phyloP scores from a whole-genome alignment of 2,797 vertebrate genomes.

The Sebastolobus alascanus region DNA sequence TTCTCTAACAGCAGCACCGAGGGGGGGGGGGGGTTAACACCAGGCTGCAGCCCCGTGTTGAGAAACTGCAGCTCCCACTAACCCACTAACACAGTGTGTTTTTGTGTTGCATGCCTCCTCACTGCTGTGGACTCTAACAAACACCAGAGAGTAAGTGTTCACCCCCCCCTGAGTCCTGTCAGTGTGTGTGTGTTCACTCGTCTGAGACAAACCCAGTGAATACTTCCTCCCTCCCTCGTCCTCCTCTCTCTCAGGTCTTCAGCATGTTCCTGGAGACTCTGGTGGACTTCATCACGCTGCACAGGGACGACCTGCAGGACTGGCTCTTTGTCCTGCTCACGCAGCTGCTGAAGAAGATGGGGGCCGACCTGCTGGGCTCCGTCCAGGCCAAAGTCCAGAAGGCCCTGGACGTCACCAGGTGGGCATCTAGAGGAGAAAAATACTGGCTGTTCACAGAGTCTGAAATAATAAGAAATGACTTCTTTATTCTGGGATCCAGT shows the following conservation, averaged over 20 bases:
- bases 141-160: conserved; percentile 97
- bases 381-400: conserved; percentile 98
- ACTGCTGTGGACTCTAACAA: conserved; percentile 92
- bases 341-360: conserved; percentile 98
- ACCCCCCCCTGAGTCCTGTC: too few relatives aligned
- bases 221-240: background rate
- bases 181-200: background rate
- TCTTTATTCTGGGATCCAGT: too few relatives aligned
- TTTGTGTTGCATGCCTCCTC: conserved; percentile 88
- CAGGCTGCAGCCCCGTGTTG: background rate
- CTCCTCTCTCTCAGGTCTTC: conserved; percentile 89
- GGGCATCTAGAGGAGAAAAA: background rate
- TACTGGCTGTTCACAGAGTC: background rate
- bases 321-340: conserved; percentile 98
- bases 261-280: conserved; percentile 99
- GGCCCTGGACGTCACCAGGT: conserved; percentile 95
- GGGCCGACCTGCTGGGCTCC: conserved; percentile 95
- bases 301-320: conserved; percentile 95
- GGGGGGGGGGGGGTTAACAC: too few relatives aligned
- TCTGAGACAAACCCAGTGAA: background rate
- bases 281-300: conserved; percentile 95
- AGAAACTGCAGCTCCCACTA: too few relatives aligned
- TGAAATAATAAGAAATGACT: too few relatives aligned
- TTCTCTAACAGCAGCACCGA: too few relatives aligned
- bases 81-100: background rate